Evolutionary conservation across 2,888 invertebrate species (phyloP).

Genomic region (Drosophila kanekoi): DNA sequence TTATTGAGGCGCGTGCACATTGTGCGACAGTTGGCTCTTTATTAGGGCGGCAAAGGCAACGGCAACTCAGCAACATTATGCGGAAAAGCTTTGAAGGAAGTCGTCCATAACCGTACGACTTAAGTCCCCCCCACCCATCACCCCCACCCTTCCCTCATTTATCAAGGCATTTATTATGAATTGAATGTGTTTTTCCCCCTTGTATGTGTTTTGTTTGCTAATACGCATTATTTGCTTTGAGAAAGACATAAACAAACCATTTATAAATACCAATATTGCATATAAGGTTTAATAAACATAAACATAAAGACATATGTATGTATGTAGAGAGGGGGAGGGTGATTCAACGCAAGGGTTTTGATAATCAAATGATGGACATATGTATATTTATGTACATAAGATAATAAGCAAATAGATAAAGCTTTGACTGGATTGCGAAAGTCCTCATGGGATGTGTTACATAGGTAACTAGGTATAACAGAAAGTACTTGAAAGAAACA

Average conservation of each 20-base stretch:
- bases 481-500: no score
- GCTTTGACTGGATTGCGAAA: not conserved
- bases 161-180: conserved; percentile 27
- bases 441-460: not conserved
- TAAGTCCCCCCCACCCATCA: no score
- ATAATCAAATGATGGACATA: not conserved
- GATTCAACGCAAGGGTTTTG: not conserved
- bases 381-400: not conserved
- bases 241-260: conserved; percentile 44
- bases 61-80: conserved; percentile 48
- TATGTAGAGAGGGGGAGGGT: not conserved
- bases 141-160: not conserved
- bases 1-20: conserved; percentile 51
- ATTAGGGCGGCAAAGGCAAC: conserved; percentile 17
- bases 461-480: no score
- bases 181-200: conserved; percentile 4
- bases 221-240: conserved; percentile 41
- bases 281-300: conserved; percentile 45
- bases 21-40: conserved; percentile 70
- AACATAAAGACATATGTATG: not conserved
- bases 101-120: conserved; percentile 17
- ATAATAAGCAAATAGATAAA: not conserved
- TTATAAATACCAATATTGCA: conserved; percentile 45
- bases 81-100: conserved; percentile 67
- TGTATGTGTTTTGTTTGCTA: conserved; percentile 29